Evolutionary conservation across 2,888 invertebrate species (phyloP).

Genomic region (Drosophila borealis): DNA sequence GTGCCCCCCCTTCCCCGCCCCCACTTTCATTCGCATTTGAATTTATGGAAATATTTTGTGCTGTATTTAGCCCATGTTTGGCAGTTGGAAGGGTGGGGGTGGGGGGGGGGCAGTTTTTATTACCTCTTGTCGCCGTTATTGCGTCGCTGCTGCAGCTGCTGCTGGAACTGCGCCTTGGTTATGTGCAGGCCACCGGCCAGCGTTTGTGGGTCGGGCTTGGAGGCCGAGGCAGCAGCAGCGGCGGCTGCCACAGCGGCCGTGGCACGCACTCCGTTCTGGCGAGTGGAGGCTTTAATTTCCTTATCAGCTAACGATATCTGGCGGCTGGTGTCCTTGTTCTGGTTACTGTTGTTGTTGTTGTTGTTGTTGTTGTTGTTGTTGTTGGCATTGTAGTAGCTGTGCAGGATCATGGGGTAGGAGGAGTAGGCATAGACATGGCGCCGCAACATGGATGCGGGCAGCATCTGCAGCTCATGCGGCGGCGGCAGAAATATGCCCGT

Average conservation of each 20-base stretch:
- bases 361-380: conserved; percentile 48
- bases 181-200: conserved; percentile 72
- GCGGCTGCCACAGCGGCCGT: conserved; percentile 71
- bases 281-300: conserved; percentile 55
- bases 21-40: conserved; percentile 35
- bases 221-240: conserved; percentile 49
- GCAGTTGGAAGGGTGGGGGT: conserved; percentile 29
- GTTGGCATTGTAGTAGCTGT: conserved; percentile 61
- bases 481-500: conserved; percentile 92
- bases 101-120: conserved; percentile 36
- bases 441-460: conserved; percentile 73
- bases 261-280: conserved; percentile 68
- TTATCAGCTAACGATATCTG: conserved; percentile 37
- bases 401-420: conserved; percentile 86
- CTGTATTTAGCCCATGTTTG: conserved; percentile 6
- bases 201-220: conserved; percentile 55
- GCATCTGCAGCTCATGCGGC: conserved; percentile 86
- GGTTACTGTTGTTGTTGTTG: conserved; percentile 25
- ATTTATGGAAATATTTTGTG: conserved; percentile 65
- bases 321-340: conserved; percentile 41
- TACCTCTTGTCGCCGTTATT: conserved; percentile 76
- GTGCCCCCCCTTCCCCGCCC: neutral
- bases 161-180: conserved; percentile 79
- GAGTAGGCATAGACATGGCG: conserved; percentile 88
- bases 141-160: conserved; percentile 76